Evolutionary conservation across 2,113 vertebrate genomes (phyloP).

Genomic region (Scomber colias): DNA sequence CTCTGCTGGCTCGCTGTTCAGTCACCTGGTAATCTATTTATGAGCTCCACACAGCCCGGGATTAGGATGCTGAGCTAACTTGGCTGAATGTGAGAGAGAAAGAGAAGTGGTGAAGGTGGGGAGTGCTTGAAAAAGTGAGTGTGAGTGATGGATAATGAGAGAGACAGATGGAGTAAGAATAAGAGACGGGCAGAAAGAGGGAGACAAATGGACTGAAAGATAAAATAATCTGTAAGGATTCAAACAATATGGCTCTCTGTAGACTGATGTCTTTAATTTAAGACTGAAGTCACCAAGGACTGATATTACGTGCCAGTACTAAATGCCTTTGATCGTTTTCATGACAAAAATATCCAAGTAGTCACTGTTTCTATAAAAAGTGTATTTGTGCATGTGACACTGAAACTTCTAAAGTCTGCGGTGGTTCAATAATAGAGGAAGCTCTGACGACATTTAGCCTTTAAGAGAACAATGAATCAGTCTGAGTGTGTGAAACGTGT

Average conservation of each 20-base stretch:
- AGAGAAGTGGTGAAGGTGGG: constrained; percentile 11
- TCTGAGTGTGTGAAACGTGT: background rate
- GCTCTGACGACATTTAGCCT: background rate
- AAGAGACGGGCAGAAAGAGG: constrained; percentile 8
- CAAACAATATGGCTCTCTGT: constrained; percentile 34
- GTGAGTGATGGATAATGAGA: constrained; percentile 51
- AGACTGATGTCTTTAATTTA: constrained; percentile 5
- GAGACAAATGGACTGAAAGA: constrained; percentile 40
- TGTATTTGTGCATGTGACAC: background rate
- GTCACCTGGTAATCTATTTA: constrained; percentile 67
- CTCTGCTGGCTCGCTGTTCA: constrained; percentile 51
- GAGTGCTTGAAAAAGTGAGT: constrained; percentile 42
- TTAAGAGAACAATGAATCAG: background rate
- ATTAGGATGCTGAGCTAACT: constrained; percentile 54
- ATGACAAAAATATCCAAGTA: background rate
- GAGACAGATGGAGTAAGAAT: constrained; percentile 50
- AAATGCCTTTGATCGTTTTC: constrained; percentile 20
- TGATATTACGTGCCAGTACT: constrained; percentile 3
- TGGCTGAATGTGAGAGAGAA: constrained; percentile 38
- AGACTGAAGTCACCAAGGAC: background rate
- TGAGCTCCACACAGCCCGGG: constrained; percentile 43
- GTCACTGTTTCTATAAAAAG: background rate
- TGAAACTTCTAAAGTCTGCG: background rate
- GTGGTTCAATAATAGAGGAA: background rate
- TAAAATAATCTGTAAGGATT: constrained; percentile 51